These are phyloP conservation scores for Tuta absoluta DNA, from an alignment of 2,888 invertebrate genomes.

Conservation along the genomic window DNA sequence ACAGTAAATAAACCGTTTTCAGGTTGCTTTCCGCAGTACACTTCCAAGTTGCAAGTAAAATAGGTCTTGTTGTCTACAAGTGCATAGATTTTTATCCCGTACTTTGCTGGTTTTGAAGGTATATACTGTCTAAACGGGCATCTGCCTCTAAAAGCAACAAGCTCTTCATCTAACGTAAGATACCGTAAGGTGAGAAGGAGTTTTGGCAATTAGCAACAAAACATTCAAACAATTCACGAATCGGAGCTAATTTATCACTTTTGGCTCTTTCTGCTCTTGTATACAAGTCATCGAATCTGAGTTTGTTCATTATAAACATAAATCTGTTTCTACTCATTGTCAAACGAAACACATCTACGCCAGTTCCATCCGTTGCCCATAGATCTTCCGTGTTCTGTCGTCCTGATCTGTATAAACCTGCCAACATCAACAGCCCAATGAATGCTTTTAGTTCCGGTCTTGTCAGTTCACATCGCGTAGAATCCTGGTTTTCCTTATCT, in stretches of 20 bases:
- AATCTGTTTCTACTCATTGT: conserved; percentile 25
- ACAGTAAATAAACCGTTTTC: no score
- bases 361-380: conserved; percentile 27
- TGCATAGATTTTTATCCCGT: no score
- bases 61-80: no score
- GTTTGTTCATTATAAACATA: conserved; percentile 17
- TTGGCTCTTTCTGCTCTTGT: conserved; percentile 21
- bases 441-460: conserved; percentile 11
- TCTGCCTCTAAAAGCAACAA: conserved; percentile 42
- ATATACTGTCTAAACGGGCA: conserved; percentile 42
- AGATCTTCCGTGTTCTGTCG: conserved; percentile 19
- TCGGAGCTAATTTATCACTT: conserved; percentile 13
- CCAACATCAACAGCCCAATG: conserved; percentile 18
- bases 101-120: conserved; percentile 43
- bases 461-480: conserved; percentile 3
- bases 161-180: conserved; percentile 41
- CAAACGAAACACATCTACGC: conserved; percentile 21
- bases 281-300: conserved; percentile 24
- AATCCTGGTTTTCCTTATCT: neutral
- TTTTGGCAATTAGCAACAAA: conserved; percentile 18
- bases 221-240: conserved; percentile 20
- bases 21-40: no score
- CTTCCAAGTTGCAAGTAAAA: no score
- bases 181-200: conserved; percentile 27
- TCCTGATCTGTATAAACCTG: conserved; percentile 20